Evolutionary conservation across 2,113 vertebrate species (phyloP).

Genomic region (Corythaeola cristata): DNA sequence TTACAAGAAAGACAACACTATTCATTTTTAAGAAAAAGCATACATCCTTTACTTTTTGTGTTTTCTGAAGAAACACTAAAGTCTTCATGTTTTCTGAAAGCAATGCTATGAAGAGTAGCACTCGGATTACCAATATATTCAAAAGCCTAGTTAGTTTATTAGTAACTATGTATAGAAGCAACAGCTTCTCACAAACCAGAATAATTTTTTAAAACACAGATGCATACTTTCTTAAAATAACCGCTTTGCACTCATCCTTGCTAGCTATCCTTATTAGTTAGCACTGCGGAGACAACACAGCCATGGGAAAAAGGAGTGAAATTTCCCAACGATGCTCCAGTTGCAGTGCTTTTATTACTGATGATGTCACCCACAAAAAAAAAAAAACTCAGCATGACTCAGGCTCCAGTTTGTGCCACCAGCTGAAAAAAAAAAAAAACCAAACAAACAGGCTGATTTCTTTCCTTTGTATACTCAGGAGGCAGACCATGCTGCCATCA

Average conservation of each 20-base stretch:
- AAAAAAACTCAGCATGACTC: background rate
- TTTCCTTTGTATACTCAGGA: constrained; percentile 13
- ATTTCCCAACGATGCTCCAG: background rate
- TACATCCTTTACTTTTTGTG: background rate
- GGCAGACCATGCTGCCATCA: background rate
- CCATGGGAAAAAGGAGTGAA: background rate
- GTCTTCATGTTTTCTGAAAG: background rate
- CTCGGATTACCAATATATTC: background rate
- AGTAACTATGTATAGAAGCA: background rate
- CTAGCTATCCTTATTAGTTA: background rate
- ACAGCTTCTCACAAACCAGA: background rate
- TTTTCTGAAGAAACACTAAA: background rate
- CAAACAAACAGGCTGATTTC: background rate
- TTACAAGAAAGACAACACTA: background rate
- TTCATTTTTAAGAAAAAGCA: background rate
- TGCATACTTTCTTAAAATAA: background rate
- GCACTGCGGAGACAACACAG: background rate
- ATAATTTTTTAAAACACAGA: background rate
- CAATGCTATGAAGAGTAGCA: background rate
- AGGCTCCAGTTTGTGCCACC: constrained; percentile 1
- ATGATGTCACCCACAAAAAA: background rate
- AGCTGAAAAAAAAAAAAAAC: background rate
- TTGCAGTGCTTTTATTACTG: constrained; percentile 9
- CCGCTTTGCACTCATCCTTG: background rate
- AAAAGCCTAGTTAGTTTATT: background rate